A percentile compares a stretch with the other conserved stretches of the same genome.
Conservation (phyloP, 1,140 invertebrate genomes). For the Tetragnatha versicolor region DNA sequence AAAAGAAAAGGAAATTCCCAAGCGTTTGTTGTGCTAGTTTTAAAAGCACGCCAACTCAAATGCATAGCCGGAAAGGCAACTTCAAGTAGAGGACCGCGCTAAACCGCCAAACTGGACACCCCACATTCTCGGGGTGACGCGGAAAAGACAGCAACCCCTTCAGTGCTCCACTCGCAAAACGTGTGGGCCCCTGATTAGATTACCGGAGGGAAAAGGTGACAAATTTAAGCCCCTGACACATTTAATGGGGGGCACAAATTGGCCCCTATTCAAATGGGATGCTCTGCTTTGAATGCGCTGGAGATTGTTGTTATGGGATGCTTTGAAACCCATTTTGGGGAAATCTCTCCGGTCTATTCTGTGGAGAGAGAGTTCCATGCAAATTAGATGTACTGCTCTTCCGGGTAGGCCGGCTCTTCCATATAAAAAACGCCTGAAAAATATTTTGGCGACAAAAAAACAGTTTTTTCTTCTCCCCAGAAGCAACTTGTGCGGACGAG, state of each 20-base stretch:
- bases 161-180: neutral
- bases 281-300: neutral
- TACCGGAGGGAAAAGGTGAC: constrained; percentile 38
- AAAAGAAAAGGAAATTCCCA: too few species aligned
- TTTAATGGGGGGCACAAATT: constrained; percentile 45
- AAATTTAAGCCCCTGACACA: constrained; percentile 31
- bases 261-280: constrained; percentile 32
- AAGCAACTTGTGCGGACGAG: too few species aligned
- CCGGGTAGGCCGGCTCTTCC: too few species aligned
- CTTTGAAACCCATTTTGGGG: constrained; percentile 44
- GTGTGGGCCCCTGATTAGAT: constrained; percentile 38
- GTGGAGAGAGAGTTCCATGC: constrained; percentile 1
- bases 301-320: constrained; percentile 35
- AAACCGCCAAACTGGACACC: neutral
- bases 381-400: neutral
- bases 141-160: neutral
- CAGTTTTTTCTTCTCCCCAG: too few species aligned
- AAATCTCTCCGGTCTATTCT: neutral
- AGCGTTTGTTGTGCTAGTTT: too few species aligned
- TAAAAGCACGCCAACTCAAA: neutral
- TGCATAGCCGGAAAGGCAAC: neutral
- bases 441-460: too few species aligned
- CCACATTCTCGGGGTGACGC: neutral
- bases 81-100: neutral
- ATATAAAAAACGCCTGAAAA: too few species aligned